Evolutionary conservation across 2,888 invertebrate genomes (phyloP), one percentile per base, ranked within the genome.

Genomic region (Pocota personata): DNA sequence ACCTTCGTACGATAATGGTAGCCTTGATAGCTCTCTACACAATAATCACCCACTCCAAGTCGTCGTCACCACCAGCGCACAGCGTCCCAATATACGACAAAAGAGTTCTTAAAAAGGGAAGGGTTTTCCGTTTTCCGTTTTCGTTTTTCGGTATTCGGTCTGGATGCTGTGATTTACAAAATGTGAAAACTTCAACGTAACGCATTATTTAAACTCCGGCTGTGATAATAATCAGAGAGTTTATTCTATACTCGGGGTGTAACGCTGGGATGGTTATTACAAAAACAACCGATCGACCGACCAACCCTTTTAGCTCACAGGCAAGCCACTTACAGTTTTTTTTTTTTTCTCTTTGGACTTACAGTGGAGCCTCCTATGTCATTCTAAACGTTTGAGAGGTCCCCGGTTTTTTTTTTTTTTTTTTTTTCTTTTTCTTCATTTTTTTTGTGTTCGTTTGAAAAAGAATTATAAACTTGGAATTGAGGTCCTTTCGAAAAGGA

Each of bases 391-490:
- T 35, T 71, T 71, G 35, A 71, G 57, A 64, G 64, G 71, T 71
- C 19, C 27, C 37, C 37, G 60, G n/a, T 48, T 24, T 46, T 55
- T n/a, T n/a, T n/a, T n/a, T n/a, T n/a, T n/a, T 64, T 55, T 52
- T 50, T 80, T 46, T 50, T 40, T 62, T 75, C 46, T 19, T 62
- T n/a, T 35, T 14, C n/a, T 2, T 8, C 16, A 27, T 71, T 19
- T 48, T 19, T 14, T 35, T 35, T 55, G 27, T 27, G 40, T 40
- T 60, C 67, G 60, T 72, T 73, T 67, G 40, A 37, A 48, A 69
- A 78, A 57, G 48, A 78, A 73, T 67, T 73, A 83, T 27, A 69
- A 83, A 76, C 50, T 79, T 71, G 64, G 62, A 75, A 79, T 79
- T 57, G 62, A 64, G 64, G 62, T 71, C 69, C 52, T 62, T 75